Evolutionary conservation across 2,888 invertebrate genomes (phyloP).

Genomic region (Torymus texanus): DNA sequence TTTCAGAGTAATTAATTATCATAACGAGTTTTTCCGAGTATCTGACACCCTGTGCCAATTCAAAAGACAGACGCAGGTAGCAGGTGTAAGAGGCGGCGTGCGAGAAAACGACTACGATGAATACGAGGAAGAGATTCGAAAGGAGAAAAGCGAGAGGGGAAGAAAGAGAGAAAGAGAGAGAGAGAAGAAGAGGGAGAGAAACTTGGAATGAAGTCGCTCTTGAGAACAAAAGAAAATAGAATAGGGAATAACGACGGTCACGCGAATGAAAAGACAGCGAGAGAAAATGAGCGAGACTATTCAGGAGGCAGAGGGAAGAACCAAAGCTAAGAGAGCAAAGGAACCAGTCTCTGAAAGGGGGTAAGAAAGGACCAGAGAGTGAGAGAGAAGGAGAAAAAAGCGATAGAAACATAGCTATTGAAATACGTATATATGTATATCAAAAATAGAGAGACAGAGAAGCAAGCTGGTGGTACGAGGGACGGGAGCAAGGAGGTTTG

Average conservation of each 20-base stretch:
- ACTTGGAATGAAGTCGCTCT: constrained; percentile 27
- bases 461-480: background rate
- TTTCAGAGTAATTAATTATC: constrained; percentile 43
- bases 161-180: constrained; percentile 1
- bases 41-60: constrained; percentile 1
- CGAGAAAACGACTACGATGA: constrained; percentile 5
- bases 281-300: constrained; percentile 42
- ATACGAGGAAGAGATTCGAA: constrained; percentile 23
- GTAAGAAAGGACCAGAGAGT: background rate
- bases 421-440: constrained; percentile 3
- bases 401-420: background rate
- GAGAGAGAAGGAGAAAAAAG: background rate
- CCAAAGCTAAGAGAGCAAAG: constrained; percentile 50
- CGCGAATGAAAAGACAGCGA: constrained; percentile 45
- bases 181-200: background rate
- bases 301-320: constrained; percentile 45
- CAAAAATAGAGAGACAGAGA: constrained; percentile 17
- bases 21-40: constrained; percentile 20
- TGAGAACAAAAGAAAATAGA: constrained; percentile 51
- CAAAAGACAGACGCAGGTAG: background rate
- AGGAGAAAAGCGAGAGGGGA: background rate
- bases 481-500: background rate
- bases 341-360: constrained; percentile 12
- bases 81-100: constrained; percentile 32
- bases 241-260: constrained; percentile 34